Percentiles rank a stretch among this genome's conserved stretches.
Conservation (phyloP, 2,888 invertebrate species). For the Tetragonisca angustula region DNA sequence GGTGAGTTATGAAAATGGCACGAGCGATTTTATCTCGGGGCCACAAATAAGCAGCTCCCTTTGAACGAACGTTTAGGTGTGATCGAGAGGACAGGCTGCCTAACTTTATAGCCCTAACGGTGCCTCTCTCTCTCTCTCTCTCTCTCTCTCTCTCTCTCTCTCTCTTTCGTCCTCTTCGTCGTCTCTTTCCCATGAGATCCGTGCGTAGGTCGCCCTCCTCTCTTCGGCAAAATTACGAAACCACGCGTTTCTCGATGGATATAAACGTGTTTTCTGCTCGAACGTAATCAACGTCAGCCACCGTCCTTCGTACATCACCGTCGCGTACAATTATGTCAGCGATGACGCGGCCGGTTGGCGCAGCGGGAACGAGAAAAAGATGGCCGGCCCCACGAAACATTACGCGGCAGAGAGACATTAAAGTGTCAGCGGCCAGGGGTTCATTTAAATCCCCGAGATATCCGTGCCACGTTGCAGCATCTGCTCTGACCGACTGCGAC, state of each 20-base stretch:
- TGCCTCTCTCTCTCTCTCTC: conserved; percentile 17
- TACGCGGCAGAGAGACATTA: conserved; percentile 58
- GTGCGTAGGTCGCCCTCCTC: not conserved
- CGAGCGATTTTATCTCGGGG: conserved; percentile 52
- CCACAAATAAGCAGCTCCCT: conserved; percentile 67
- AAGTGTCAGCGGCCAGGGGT: conserved; percentile 69
- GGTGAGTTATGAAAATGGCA: conserved; percentile 62
- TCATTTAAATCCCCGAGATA: conserved; percentile 70
- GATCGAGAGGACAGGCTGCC: conserved; percentile 55
- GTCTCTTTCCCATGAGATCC: too few species aligned
- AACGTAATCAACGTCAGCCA: conserved; percentile 67
- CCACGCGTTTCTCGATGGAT: conserved; percentile 48
- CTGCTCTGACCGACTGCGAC: conserved; percentile 27
- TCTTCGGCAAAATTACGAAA: conserved; percentile 60
- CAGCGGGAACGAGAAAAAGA: conserved; percentile 44
- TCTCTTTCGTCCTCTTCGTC: not conserved
- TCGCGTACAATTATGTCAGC: conserved; percentile 70
- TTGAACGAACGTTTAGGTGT: conserved; percentile 60
- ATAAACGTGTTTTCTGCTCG: conserved; percentile 59
- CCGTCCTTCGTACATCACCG: conserved; percentile 69
- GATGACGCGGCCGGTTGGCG: conserved; percentile 55
- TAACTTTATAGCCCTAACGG: conserved; percentile 66
- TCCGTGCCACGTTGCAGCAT: conserved; percentile 41
- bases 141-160: not conserved
- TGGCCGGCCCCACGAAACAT: conserved; percentile 45